Conservation (phyloP, 2,113 vertebrate genomes). For the Daubentonia madagascariensis region DNA sequence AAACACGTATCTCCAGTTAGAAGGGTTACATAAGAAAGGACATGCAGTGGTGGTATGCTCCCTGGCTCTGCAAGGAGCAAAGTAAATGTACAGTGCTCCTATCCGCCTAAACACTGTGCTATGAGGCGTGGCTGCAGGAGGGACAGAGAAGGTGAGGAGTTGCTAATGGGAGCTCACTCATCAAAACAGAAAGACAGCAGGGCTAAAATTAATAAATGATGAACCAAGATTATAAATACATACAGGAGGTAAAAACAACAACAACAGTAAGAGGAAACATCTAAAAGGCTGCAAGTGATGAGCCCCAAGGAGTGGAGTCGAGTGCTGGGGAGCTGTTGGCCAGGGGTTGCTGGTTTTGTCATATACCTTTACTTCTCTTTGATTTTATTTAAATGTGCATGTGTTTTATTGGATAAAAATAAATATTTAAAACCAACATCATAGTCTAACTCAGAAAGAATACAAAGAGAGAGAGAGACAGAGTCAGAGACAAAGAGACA, state of each 20-base stretch:
- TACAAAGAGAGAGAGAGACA: not conserved
- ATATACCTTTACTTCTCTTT: no score
- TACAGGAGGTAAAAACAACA: not conserved
- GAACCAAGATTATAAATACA: not conserved
- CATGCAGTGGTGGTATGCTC: no score
- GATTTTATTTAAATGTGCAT: not conserved
- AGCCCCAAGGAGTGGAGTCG: not conserved
- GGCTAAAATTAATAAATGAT: not conserved
- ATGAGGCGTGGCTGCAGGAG: not conserved
- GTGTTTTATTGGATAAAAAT: no score
- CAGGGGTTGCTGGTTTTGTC: not conserved
- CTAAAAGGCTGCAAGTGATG: not conserved
- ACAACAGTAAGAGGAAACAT: not conserved
- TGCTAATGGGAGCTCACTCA: not conserved
- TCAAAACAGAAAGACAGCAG: not conserved
- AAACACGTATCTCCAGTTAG: rapidly evolving
- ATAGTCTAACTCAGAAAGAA: not conserved
- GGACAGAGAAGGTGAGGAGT: not conserved
- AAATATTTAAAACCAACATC: not conserved
- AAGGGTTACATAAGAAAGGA: not conserved
- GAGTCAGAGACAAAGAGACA: not conserved
- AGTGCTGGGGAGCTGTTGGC: rapidly evolving
- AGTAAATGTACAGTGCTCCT: not conserved
- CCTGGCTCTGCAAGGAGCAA: not conserved
- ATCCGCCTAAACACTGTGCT: no score